Percentiles rank a stretch among this genome's conserved stretches.
phyloP scores from a whole-genome alignment of 2,113 vertebrate species.

The Scophthalmus maximus region DNA sequence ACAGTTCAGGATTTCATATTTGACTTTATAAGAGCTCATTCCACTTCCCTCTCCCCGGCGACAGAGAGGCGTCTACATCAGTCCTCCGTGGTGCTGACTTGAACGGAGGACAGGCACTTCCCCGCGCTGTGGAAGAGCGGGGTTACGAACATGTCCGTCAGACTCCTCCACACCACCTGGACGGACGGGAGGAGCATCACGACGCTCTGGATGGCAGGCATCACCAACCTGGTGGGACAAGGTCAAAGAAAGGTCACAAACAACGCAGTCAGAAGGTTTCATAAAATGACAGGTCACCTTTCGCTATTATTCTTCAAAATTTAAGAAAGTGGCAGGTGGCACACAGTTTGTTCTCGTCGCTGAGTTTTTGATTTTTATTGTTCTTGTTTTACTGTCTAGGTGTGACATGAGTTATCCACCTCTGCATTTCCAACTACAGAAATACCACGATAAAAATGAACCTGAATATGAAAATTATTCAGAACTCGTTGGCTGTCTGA shows the following conservation, averaged over 20 bases:
- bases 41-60: not conserved
- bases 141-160: slow-evolving; percentile 84
- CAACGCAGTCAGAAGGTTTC: not conserved
- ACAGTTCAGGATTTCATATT: not conserved
- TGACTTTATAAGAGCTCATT: slow-evolving; percentile 28
- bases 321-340: not conserved
- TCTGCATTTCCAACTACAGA: too few species aligned
- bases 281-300: too few species aligned
- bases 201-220: slow-evolving; percentile 89
- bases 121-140: slow-evolving; percentile 87
- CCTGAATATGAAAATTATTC: too few species aligned
- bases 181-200: slow-evolving; percentile 88
- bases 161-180: slow-evolving; percentile 88
- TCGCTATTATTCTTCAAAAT: not conserved
- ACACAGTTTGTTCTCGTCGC: too few species aligned
- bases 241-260: not conserved
- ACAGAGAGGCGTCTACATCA: slow-evolving; percentile 26
- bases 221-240: slow-evolving; percentile 85
- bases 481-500: too few species aligned
- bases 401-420: too few species aligned
- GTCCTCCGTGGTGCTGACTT: slow-evolving; percentile 53
- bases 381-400: too few species aligned
- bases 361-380: too few species aligned
- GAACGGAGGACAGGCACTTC: slow-evolving; percentile 85
- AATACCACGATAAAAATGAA: too few species aligned